Base-by-base conservation (phyloP, 2,888 invertebrate species). In the Drosophila parthenogenetica region DNA sequence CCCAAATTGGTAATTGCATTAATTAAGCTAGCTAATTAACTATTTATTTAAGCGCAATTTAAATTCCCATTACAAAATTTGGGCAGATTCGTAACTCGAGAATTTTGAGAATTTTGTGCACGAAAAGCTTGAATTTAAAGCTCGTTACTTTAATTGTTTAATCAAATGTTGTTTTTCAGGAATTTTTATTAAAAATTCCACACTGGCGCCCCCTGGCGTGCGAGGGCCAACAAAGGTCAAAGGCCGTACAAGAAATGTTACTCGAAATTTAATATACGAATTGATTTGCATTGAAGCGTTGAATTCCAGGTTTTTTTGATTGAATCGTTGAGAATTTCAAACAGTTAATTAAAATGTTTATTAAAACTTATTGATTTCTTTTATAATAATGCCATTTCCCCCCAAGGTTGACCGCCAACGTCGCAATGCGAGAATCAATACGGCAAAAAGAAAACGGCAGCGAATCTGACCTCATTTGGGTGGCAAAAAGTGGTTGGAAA, bases 361-460 rank as follows among this genome's bases (percentile, higher is more conserved):
- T 35, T 35, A 35, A 19, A 59, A 59, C 14, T 13, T 25, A 60
- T 60, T 59, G 19, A 51, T 42, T 51, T 14, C 19, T 42, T 59
- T 51, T 19, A 19, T 17, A 5, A 22, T 22, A 29, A 29, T 8
- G 8, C 29, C 7, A 29, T 29, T 29, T 29, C 29, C 2, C 8
- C 29, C 25, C 35, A 70, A 69, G 70, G 69, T 42, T 55, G 48
- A 14, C 7, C 8, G 8, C 25, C 37, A 55, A 50, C 67, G 57
- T 19, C 39, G 40, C 40, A 58, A 14, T 43, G 14, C 32, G 51
- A 25, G 39, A 70, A 73, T 73, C 73, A 69, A 69, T 60, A 60
- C 45, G 49, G 19, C 29, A 39, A 22, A 22, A 22, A 35, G 16
- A 55, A 40, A 65, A 14, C 17, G 43, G 57, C 49, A 8, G 8